Evolutionary conservation across 2,888 invertebrate species (phyloP), one percentile per base, ranked within the genome.

Genomic region (Trachelus troglodyta): DNA sequence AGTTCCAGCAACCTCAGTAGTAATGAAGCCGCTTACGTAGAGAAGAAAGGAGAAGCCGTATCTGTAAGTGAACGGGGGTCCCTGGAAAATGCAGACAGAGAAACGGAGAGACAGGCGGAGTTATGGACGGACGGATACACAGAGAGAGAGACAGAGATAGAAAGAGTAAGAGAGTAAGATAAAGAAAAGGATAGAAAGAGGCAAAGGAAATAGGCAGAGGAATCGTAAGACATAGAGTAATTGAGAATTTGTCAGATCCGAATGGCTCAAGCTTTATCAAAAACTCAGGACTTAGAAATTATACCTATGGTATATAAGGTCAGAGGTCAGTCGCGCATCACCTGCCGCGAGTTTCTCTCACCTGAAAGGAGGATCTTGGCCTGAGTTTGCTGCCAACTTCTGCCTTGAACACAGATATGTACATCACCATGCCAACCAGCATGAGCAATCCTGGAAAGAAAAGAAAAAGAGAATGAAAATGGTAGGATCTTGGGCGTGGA

Each of bases 351-450:
- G 56, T 23, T 56, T 56, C 56, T 56, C 83, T 88, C 80, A 90
- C 91, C 87, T 93, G 93, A 80, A 96, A 94, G 76, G 95, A 94
- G 33, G 97, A 96, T 89, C 95, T 94, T 80, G 97, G 95, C 81
- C 96, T 94, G 79, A 98, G 93, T 92, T 98, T 98, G 88, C 96
- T 95, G 73, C 97, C 97, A 74, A 98, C 94, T 94, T 98, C 97
- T 12, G 97, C 96, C 92, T 98, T 98, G 91, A 98, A 96, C 88
- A 97, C 95, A 78, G 97, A 97, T 93, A 98, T 97, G 94, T 97
- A 98, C 94, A 97, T 97, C 88, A 98, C 97, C 91, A 98, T 94
- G 75, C 97, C 98, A 85, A 97, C 96, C 86, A 98, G 94, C 96
- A 98, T 97, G 84, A 97, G 93, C 82, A 98, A 93, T 91, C 97